Evolutionary conservation across 2,113 vertebrate species (phyloP).

Genomic region (Macrotis lagotis): DNA sequence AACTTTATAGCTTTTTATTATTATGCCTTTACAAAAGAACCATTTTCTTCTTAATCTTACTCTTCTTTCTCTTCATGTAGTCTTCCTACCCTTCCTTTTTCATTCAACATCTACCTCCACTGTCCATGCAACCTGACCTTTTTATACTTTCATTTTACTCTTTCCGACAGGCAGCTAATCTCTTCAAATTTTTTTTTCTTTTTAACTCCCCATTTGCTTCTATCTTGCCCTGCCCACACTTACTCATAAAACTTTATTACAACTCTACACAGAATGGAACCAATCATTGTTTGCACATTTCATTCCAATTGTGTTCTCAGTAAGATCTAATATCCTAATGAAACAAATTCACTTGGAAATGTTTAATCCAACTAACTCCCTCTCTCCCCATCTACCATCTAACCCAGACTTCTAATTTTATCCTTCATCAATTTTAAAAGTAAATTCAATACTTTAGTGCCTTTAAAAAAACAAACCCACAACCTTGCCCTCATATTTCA

Average conservation of each 20-base stretch:
- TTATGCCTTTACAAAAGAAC: not conserved
- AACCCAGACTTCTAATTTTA: slow-evolving; percentile 14
- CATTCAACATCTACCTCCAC: not conserved
- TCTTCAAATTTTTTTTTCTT: no score
- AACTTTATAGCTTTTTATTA: slow-evolving; percentile 32
- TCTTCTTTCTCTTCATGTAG: no score
- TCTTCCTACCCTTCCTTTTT: not conserved
- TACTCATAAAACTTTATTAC: slow-evolving; percentile 20
- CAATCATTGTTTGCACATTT: slow-evolving; percentile 44
- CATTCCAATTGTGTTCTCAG: slow-evolving; percentile 38
- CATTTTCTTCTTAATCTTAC: slow-evolving; percentile 52
- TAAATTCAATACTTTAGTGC: not conserved
- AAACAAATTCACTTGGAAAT: slow-evolving; percentile 12
- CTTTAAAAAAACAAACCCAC: not conserved
- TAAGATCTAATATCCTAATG: slow-evolving; percentile 10
- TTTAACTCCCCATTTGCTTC: not conserved
- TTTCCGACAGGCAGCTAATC: slow-evolving; percentile 4
- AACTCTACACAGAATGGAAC: slow-evolving; percentile 25
- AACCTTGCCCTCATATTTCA: not conserved
- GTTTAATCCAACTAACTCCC: slow-evolving; percentile 40
- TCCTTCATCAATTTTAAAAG: slow-evolving; percentile 23
- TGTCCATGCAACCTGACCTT: slow-evolving; percentile 15
- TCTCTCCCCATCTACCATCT: not conserved
- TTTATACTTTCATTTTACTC: not conserved
- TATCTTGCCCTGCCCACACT: not conserved